Base-by-base conservation (phyloP, 2,888 invertebrate species). In the Drosophila emarginata region DNA sequence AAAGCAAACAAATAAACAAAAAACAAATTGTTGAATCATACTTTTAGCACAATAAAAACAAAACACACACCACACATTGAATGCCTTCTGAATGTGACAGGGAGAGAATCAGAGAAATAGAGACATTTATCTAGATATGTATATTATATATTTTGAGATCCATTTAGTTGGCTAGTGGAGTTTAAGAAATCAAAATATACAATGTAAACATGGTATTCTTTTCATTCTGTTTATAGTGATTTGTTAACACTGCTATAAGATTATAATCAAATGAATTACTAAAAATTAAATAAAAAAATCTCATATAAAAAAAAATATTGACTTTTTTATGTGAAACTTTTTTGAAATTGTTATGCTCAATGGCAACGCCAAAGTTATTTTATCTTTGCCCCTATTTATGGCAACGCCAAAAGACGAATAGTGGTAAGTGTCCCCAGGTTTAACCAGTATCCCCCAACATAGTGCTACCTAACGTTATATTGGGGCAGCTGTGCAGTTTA, bases 21-120 rank as follows among this genome's bases (percentile, higher is more conserved):
- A 72, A 66, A 73, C 32, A 40, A 56, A 74, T 79, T 81, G 83
- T 81, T 81, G 72, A 79, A 76, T 67, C 72, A 74, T 76, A 65
- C 72, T 61, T 63, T 67, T 58, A 63, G 28, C 39, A 32, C 40
- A 61, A 23, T 60, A 45, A 56, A 26, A 23, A 56, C 37, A 18
- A 28, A 63, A 63, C 12, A 26, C 14, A 11, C 28, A 11, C 51
- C 26, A 62, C 26, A 61, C 64, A 61, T 61, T 52, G 18, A 36
- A 36, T 54, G 54, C 54, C 54, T 54, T 54, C 36, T 54, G 18
- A 36, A 54, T 45, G 45, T 11, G 45, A 45, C 12, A 45, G 45
- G 40, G 18, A 21, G 21, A 45, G 45, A 45, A 9, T 9, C 21
- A 11, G 9, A 15, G 15, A 18, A 40, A 15, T 7, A 32, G 40